These are phyloP conservation scores for Caenorhabditis macrosperma DNA, from an alignment of 2,888 invertebrate genomes.

Conservation along the genomic window DNA sequence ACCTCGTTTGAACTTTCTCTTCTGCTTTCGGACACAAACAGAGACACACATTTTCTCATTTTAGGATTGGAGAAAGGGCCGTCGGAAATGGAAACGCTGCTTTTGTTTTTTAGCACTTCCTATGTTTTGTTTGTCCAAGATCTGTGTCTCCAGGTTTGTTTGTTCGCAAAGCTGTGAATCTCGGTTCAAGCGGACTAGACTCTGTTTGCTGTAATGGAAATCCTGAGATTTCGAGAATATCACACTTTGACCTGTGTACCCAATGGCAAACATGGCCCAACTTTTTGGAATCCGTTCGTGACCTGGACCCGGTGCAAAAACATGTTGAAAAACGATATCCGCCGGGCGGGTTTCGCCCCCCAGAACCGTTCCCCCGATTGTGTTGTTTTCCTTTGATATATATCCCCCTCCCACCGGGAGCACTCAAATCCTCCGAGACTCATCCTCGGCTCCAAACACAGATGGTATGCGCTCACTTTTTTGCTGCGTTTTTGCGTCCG, in stretches of 20 bases:
- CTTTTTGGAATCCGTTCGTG: constrained; percentile 11
- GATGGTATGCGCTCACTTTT: constrained; percentile 41
- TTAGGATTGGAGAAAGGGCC: too few relatives aligned
- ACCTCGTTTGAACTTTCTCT: constrained; percentile 2
- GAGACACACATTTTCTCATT: background rate
- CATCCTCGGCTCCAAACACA: constrained; percentile 24
- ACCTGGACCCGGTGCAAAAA: background rate
- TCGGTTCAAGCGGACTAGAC: background rate
- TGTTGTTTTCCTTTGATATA: constrained; percentile 11
- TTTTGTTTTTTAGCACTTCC: too few relatives aligned
- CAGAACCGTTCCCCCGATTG: too few relatives aligned
- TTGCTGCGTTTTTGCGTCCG: background rate
- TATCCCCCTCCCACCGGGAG: too few relatives aligned
- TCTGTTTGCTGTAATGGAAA: background rate
- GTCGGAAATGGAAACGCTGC: too few relatives aligned
- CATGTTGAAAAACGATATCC: constrained; percentile 20
- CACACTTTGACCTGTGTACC: background rate
- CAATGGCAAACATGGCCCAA: background rate
- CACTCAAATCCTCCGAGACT: constrained; percentile 8
- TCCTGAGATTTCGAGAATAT: background rate
- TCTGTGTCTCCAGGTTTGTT: too few relatives aligned
- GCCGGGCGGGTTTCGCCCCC: background rate
- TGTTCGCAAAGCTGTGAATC: background rate
- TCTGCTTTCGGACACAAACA: background rate
- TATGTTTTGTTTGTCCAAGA: too few relatives aligned